Evolutionary conservation across 2,113 vertebrate species (phyloP).

Genomic region (Vidua chalybeata): DNA sequence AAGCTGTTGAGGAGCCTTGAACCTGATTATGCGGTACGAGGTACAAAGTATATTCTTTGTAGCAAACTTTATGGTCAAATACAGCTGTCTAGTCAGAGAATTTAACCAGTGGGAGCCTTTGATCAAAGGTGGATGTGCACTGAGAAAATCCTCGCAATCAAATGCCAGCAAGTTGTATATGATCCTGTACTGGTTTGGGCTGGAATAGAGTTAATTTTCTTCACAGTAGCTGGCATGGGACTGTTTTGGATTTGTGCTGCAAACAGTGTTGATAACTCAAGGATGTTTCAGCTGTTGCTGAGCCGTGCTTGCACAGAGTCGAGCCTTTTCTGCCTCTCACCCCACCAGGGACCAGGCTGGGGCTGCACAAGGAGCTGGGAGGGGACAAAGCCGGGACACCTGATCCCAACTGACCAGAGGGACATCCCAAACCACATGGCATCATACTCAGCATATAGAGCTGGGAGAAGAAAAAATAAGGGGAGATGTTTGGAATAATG

Average conservation of each 20-base stretch:
- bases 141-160: not conserved
- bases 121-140: not conserved
- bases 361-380: not conserved
- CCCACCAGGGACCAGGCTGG: fast-evolving
- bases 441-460: not conserved
- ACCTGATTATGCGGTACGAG: not conserved
- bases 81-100: not conserved
- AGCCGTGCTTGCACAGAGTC: fast-evolving
- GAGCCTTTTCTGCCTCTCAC: not conserved
- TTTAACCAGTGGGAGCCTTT: not conserved
- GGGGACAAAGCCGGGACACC: not conserved
- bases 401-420: not conserved
- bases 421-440: not conserved
- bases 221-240: not conserved
- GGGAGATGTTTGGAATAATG: not conserved
- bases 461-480: not conserved
- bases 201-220: not conserved
- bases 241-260: not conserved
- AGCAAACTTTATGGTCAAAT: not conserved
- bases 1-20: not conserved
- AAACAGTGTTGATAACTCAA: not conserved
- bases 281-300: not conserved
- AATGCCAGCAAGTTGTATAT: not conserved
- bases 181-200: not conserved
- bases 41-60: not conserved